Conservation (phyloP, 2,888 invertebrate genomes). For the Furcula furcula region DNA sequence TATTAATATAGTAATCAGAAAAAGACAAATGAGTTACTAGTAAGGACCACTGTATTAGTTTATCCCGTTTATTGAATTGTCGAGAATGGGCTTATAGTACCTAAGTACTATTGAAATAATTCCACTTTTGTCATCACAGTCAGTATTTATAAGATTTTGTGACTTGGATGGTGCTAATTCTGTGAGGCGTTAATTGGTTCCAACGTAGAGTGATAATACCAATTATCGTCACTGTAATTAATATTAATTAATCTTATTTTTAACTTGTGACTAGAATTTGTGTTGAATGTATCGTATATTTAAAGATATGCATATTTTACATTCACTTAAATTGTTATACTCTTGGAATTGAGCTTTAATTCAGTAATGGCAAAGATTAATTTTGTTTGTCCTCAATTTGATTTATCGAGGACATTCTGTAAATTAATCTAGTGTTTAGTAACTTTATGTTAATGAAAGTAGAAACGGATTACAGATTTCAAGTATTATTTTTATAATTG, state of each 20-base stretch:
- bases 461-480: no score
- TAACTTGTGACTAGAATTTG: no score
- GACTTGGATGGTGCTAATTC: background rate
- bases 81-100: no score
- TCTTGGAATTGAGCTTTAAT: background rate
- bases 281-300: no score
- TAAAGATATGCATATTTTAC: background rate
- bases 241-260: constrained; percentile 3
- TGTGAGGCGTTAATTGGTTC: background rate
- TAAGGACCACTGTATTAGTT: no score
- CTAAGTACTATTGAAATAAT: no score
- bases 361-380: background rate
- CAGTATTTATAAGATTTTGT: no score
- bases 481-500: no score
- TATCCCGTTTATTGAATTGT: no score
- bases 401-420: background rate
- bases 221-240: background rate
- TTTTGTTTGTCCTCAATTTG: background rate
- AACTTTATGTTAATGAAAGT: background rate
- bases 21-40: no score
- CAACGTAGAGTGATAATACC: background rate
- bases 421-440: background rate
- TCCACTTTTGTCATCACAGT: background rate
- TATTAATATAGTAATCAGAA: no score
- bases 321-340: background rate